phyloP scores from a whole-genome alignment of 2,113 vertebrate genomes.

The Caloenas nicobarica region DNA sequence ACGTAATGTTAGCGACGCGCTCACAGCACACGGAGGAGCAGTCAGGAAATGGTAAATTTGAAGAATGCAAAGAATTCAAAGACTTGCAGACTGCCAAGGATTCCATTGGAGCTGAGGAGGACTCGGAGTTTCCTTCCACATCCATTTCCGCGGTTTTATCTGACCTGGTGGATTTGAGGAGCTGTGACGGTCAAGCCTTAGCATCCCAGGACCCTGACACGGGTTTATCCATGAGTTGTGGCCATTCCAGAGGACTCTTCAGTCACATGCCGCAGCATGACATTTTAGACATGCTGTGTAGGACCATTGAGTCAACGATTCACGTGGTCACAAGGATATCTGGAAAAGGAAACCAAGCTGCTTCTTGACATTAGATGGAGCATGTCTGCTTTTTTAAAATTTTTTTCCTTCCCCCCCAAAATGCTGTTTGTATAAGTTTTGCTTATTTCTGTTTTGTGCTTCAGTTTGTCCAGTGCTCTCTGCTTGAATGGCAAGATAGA shows the following conservation, averaged over 20 bases:
- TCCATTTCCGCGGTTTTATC: slow-evolving; percentile 80
- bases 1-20: slow-evolving; percentile 71
- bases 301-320: slow-evolving; percentile 96
- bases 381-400: slow-evolving; percentile 75
- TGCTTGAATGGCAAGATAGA: slow-evolving; percentile 88
- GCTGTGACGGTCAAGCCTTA: slow-evolving; percentile 82
- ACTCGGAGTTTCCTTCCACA: slow-evolving; percentile 81
- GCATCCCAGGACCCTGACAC: slow-evolving; percentile 81
- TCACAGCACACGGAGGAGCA: slow-evolving; percentile 74
- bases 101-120: slow-evolving; percentile 77
- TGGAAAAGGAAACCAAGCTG: slow-evolving; percentile 83
- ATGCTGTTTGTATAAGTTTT: slow-evolving; percentile 82
- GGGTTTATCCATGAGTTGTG: slow-evolving; percentile 75
- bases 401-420: neutral
- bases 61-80: slow-evolving; percentile 80
- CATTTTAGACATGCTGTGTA: slow-evolving; percentile 94
- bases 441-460: slow-evolving; percentile 86
- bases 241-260: slow-evolving; percentile 85
- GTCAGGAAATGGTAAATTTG: slow-evolving; percentile 66
- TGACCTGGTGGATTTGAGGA: slow-evolving; percentile 81
- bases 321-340: slow-evolving; percentile 92
- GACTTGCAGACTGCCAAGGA: slow-evolving; percentile 79
- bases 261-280: slow-evolving; percentile 86
- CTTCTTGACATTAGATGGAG: slow-evolving; percentile 93
- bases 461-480: slow-evolving; percentile 87